Conservation (phyloP, 2,113 vertebrate species). For the Takifugu flavidus region DNA sequence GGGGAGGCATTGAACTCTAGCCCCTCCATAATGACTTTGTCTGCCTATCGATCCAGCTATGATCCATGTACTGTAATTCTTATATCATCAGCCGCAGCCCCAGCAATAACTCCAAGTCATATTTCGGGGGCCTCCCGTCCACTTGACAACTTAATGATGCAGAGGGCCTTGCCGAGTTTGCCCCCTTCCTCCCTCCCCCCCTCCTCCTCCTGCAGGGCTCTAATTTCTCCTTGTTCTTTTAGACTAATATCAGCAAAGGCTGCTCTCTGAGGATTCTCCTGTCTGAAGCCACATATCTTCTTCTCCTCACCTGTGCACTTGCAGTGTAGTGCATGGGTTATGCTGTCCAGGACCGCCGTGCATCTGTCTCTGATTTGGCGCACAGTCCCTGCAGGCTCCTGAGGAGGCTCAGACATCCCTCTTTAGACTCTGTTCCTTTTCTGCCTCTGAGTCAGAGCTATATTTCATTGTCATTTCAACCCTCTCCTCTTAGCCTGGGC, state of each 20-base stretch:
- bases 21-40: constrained; percentile 77
- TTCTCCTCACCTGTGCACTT: constrained; percentile 43
- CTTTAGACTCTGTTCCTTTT: constrained; percentile 70
- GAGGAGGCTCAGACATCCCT: constrained; percentile 61
- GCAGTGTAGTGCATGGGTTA: constrained; percentile 38
- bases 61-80: constrained; percentile 80
- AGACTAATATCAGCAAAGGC: constrained; percentile 62
- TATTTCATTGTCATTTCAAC: constrained; percentile 72
- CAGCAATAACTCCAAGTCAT: constrained; percentile 74
- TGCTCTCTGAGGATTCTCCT: constrained; percentile 55
- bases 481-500: constrained; percentile 54
- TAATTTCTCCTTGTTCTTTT: constrained; percentile 70
- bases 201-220: constrained; percentile 54
- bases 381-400: constrained; percentile 65
- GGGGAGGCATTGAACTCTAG: constrained; percentile 74
- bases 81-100: constrained; percentile 70
- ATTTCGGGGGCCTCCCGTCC: constrained; percentile 66
- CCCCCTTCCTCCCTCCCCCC: constrained; percentile 25
- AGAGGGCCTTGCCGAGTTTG: constrained; percentile 63
- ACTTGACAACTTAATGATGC: constrained; percentile 77
- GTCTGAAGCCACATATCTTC: constrained; percentile 52
- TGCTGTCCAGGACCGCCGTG: constrained; percentile 46
- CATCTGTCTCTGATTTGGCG: constrained; percentile 69
- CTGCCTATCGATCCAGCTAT: constrained; percentile 73
- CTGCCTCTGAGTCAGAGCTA: constrained; percentile 52